phyloP scores from a whole-genome alignment of 2,797 vertebrate genomes.

The Gambelia wislizenii region DNA sequence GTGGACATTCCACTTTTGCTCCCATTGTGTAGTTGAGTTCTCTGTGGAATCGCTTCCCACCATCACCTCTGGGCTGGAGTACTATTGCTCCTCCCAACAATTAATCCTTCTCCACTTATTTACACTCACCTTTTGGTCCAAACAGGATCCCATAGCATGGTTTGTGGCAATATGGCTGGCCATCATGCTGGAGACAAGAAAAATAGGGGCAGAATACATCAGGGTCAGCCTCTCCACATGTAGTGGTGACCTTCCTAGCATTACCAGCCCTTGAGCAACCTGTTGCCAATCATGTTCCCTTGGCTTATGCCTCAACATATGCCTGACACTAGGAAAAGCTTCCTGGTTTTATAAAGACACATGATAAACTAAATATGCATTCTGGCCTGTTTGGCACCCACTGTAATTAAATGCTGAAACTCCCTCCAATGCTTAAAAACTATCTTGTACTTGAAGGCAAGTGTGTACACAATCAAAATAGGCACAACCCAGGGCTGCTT shows the following conservation, averaged over 20 bases:
- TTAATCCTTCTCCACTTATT: background rate
- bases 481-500: background rate
- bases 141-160: constrained; percentile 86
- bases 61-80: background rate
- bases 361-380: background rate
- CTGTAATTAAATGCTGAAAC: background rate
- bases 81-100: background rate
- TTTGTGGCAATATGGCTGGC: constrained; percentile 91
- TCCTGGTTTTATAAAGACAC: background rate
- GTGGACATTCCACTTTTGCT: background rate
- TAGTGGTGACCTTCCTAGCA: background rate
- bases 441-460: background rate
- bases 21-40: background rate
- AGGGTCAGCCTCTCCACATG: background rate
- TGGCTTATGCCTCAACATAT: background rate
- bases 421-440: background rate
- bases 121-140: constrained; percentile 83
- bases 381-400: background rate
- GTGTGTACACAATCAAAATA: background rate
- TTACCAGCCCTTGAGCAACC: background rate
- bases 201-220: background rate
- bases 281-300: background rate
- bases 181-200: constrained; percentile 83
- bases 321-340: background rate
- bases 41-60: no score